Percentiles rank a stretch among this genome's conserved stretches.
Evolutionary conservation across 2,888 invertebrate genomes (phyloP).

Genomic region (Zootermopsis nevadensis): DNA sequence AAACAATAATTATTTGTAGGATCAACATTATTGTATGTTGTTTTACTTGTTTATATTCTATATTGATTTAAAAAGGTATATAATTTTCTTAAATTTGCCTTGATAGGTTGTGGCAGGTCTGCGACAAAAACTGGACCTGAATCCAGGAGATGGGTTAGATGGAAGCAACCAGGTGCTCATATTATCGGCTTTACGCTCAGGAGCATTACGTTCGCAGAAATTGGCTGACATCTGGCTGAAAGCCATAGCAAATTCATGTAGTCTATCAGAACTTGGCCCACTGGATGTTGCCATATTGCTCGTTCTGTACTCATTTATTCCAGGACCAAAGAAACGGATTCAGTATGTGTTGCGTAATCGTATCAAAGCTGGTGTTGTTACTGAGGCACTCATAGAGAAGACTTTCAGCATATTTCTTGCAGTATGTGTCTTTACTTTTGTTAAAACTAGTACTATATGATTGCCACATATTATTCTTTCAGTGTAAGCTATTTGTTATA

Average conservation of each 20-base stretch:
- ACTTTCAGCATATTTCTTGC: constrained; percentile 54
- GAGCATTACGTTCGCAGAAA: constrained; percentile 68
- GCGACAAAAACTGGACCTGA: constrained; percentile 67
- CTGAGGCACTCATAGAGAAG: constrained; percentile 57
- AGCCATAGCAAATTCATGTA: constrained; percentile 63
- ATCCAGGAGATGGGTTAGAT: constrained; percentile 62
- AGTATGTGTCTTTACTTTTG: constrained; percentile 46
- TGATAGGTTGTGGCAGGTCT: constrained; percentile 64
- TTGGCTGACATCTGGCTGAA: constrained; percentile 70
- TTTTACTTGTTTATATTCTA: too few relatives aligned
- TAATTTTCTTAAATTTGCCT: not conserved
- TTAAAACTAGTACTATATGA: too few relatives aligned
- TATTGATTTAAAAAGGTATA: too few relatives aligned
- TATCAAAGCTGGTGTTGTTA: constrained; percentile 71
- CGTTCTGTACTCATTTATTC: constrained; percentile 72
- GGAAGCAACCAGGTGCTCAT: constrained; percentile 69
- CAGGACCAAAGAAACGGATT: constrained; percentile 70
- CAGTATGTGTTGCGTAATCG: constrained; percentile 73
- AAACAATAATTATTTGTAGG: too few relatives aligned
- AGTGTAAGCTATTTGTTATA: too few relatives aligned
- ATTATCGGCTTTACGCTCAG: constrained; percentile 69
- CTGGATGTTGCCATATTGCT: constrained; percentile 76
- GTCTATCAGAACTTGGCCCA: constrained; percentile 68
- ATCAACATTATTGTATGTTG: too few relatives aligned
- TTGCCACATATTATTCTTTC: too few relatives aligned